Base-by-base conservation (phyloP, 2,113 vertebrate genomes). In the Onychorhynchus coronatus region DNA sequence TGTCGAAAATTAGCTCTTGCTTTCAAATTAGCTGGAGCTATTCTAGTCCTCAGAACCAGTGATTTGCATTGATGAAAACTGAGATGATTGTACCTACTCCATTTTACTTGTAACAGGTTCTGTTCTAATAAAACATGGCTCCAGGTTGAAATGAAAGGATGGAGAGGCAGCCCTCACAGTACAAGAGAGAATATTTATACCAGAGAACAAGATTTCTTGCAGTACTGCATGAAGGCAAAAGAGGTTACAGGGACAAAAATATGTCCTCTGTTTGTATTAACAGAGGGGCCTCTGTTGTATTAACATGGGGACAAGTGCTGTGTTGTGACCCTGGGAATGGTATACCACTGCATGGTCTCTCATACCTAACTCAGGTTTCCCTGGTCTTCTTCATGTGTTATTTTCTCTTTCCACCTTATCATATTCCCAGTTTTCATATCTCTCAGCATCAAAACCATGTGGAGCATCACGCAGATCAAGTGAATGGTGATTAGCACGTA, bases 291-390 rank as follows among this genome's bases (percentile, higher is more conserved):
- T 86, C 59, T 86, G 30, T n/a, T 2, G 1, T 35, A 55, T 33
- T 22, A 73, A 4, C 0, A 0, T 1, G 1, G 14, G 12, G 39
- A 65, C 74, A 80, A 50, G 37, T 2, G 0, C 46, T 85, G 10
- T 9, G 1, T 8, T 79, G 30, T 59, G 49, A 63, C 42, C 30
- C 21, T 50, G 8, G 25, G 28, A 70, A 31, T 15, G n/a, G 62
- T 39, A 21, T 9, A 37, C 5, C 33, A 27, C 23, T 44, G 20
- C 16, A 25, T 42, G n/a, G 13, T 46, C 30, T 52, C 42, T 83
- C 41, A 49, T 0, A 4, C 22, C 22, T 49, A 85, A 20, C n/a
- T 66, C 3, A 14, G n/a, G 24, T 58, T 96, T 85, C 35, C 52
- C n/a, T 41, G 41, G 13, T 79, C 39, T 33, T 77, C 37, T 82